Evolutionary conservation across 2,113 vertebrate species (phyloP), one percentile per base, ranked within the genome.

Genomic region (Sturnus vulgaris): DNA sequence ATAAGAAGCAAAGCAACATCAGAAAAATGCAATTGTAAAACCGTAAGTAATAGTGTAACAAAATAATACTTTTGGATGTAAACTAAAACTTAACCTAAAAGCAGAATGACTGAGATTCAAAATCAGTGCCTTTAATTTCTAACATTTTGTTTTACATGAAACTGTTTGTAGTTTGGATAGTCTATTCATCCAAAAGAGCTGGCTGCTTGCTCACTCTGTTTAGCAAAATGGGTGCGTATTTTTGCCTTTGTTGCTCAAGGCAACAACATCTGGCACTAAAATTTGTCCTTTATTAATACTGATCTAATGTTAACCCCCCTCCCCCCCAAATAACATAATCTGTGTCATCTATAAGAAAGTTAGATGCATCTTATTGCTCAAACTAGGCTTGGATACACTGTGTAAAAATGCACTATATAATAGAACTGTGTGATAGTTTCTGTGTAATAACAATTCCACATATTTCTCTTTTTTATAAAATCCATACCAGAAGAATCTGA

Each of bases 371-470:
- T 73, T 16, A 39, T 15, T 72, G 21, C 18, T 49, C 40, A 56
- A 64, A 68, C 9, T 28, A 46, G 35, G 22, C 18, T 14, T 49
- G 19, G 42, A 80, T 46, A 47, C 5, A 28, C 9, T 44, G 16
- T 31, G 12, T 33, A 52, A 82, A 82, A 79, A 3, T 40, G 6
- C 15, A 63, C 14, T 49, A 7, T n/a, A 9, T 24, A 52, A 21
- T 35, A 65, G 15, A 33, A 31, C 5, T 25, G 11, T 40, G 35
- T 35, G n/a, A 47, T 40, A 40, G 4, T 15, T 37, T 65, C 28
- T n/a, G 15, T 40, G 24, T 24, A 46, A 37, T 16, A 47, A 10
- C 5, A 66, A 15, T 28, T 63, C 8, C 18, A 61, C 0, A 0
- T 55, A 66, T 12, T 24, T 85, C 7, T 44, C 21, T 59, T 33